Evolutionary conservation across 2,797 vertebrate genomes (phyloP), one percentile per base, ranked within the genome.

Genomic region (Dermochelys coriacea): DNA sequence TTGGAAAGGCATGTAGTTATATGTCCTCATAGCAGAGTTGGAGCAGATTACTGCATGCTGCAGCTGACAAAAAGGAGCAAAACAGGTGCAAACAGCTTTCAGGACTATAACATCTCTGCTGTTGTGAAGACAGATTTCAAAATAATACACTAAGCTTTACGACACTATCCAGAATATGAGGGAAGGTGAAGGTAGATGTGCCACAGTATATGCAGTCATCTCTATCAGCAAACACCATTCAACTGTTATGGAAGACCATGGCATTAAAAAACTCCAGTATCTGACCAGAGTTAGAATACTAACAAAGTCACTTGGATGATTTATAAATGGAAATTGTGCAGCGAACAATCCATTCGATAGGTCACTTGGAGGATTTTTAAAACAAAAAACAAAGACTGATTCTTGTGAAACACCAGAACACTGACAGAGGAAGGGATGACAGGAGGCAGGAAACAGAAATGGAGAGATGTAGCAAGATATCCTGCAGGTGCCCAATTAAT

Each of bases 401-500:
- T 91, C 91, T 93, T 81, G 82, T 47, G 89, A 88, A 95, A 91
- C 61, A 59, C 4, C 16, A 86, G 93, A 94, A 87, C 82, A 93
- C 57, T 88, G 83, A 82, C 84, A 96, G 89, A 97, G 80, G 90
- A 86, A 84, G 61, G 50, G 78, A 55, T 89, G 80, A 85, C 71
- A 85, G 91, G 80, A 95, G 85, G 90, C 92, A 91, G 93, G 90
- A 88, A 94, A 82, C 81, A 88, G 47, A 82, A 80, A 75, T 82
- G 89, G 37, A 89, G 84, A 84, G 77, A 88, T 21, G 83, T 52
- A 77, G 80, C 18, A 12, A 94, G 86, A 82, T 8, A 68, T 31
- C 68, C 93, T 25, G n/a, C 95, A 97, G 97, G 97, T 97, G 94
- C 89, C 90, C 82, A 25, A 2, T 37, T 47, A 57, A 85, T 14